Evolutionary conservation across 2,113 vertebrate species (phyloP).

Genomic region (Narcine bancroftii): DNA sequence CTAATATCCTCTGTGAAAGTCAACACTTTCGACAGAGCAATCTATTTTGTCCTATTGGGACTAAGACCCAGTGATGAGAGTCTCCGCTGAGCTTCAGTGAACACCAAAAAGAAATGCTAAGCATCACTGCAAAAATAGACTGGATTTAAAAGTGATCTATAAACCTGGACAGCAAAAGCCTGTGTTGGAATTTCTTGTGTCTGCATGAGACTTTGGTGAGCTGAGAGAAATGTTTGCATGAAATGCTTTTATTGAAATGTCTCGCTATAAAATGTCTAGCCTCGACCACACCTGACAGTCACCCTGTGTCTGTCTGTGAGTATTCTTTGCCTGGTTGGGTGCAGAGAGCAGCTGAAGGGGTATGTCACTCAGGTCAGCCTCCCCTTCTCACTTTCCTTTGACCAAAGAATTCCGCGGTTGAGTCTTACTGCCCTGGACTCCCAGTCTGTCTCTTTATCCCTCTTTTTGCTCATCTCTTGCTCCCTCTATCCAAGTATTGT

Average conservation of each 20-base stretch:
- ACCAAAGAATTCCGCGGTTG: background rate
- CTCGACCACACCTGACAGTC: background rate
- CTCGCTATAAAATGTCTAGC: background rate
- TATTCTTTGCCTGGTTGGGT: background rate
- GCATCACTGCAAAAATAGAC: background rate
- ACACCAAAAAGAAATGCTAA: background rate
- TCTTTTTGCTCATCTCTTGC: background rate
- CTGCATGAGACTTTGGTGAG: background rate
- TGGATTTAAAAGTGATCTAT: background rate
- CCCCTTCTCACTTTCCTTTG: background rate
- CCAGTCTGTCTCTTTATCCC: background rate
- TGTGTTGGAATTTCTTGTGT: background rate
- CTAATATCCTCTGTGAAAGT: too few species aligned
- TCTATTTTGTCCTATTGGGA: too few species aligned
- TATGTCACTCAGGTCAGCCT: background rate
- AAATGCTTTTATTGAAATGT: background rate
- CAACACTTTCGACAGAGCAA: too few species aligned
- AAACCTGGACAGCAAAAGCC: conserved; percentile 23
- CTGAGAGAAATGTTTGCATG: conserved; percentile 7
- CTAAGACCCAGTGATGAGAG: too few species aligned
- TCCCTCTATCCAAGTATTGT: too few species aligned
- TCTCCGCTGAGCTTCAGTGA: too few species aligned
- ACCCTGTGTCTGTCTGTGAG: background rate
- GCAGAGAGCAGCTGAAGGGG: background rate
- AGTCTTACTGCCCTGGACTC: background rate